Conservation (phyloP, 2,797 vertebrate genomes). For the Serranus cabrilla region DNA sequence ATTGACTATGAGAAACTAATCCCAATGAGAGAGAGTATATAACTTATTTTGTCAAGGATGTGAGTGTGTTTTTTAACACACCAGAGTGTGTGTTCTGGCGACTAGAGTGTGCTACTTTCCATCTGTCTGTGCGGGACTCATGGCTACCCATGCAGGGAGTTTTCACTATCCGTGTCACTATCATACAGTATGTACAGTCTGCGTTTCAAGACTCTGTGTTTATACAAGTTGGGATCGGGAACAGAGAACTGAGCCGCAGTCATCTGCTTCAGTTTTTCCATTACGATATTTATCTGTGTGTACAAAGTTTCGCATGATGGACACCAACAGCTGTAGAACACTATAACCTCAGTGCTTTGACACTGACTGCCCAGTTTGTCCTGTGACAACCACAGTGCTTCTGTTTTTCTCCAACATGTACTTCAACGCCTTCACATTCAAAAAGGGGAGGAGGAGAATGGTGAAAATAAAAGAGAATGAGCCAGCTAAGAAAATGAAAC, state of each 20-base stretch:
- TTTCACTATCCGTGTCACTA: conserved; percentile 50
- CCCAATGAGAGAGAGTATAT: conserved; percentile 26
- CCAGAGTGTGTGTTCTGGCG: conserved; percentile 28
- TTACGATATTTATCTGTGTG: conserved; percentile 1
- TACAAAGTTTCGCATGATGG: conserved; percentile 16
- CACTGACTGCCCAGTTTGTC: conserved; percentile 22
- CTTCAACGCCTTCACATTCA: conserved; percentile 29
- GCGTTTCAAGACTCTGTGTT: conserved; percentile 31
- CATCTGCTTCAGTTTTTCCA: background rate
- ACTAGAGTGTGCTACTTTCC: conserved; percentile 48
- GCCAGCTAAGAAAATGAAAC: conserved; percentile 2
- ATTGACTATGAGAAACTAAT: conserved; percentile 27
- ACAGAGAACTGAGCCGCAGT: conserved; percentile 8
- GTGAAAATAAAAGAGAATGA: conserved; percentile 8
- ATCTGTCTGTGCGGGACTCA: conserved; percentile 47
- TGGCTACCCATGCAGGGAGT: conserved; percentile 58
- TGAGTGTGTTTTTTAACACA: conserved; percentile 17
- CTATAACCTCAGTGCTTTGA: conserved; percentile 17
- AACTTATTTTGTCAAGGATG: conserved; percentile 46
- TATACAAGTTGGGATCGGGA: conserved; percentile 16
- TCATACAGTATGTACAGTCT: conserved; percentile 74
- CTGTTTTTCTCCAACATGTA: conserved; percentile 12
- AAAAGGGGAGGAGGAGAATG: background rate
- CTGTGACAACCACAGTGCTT: conserved; percentile 12
- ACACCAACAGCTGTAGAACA: background rate